Base-by-base conservation (phyloP, 1,140 invertebrate species). In the Drosophila lacertosa region DNA sequence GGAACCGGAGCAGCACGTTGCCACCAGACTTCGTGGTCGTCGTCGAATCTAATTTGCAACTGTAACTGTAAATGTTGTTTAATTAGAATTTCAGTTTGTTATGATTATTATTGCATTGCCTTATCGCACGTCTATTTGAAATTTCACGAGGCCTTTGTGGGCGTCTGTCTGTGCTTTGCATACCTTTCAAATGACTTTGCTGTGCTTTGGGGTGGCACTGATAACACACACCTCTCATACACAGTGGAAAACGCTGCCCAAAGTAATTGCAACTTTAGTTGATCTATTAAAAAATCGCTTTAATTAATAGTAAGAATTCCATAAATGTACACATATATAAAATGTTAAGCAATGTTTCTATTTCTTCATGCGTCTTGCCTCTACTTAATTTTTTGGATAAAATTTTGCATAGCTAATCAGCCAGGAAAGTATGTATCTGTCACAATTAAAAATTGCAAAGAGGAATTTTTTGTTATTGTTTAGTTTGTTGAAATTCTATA, bases 121-220 rank as follows among this genome's bases (percentile, higher is more conserved):
- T 82, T 82, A 82, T 82, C 79, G 50, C 69, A 18, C 18, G 33
- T 78, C 57, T 65, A 48, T 59, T 68, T 68, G 54, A 66, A 74
- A 71, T 66, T 53, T 40, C 18, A 55, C 62, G 57, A 58, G 26
- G 50, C 51, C 33, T 33, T 47, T 51, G 42, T 45, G 44, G 18
- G 44, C 7, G 20, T 50, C 9, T 32, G 42, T n/a, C 7, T 35
- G 13, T 51, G 1, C 26, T 32, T 45, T 55, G 65, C 62, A 66
- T 86, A 84, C 80, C 80, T 84, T 84, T 84, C 63, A 84, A 84
- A 80, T 77, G 81, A 84, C 81, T 79, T 83, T 83, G 63, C 48
- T 48, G 11, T 83, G 63, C 48, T 48, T 11, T 29, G 32, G 18
- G 48, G 22, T 69, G 22, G 32, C 47, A 42, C 64, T 70, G 81